These are phyloP conservation scores for Torymus auratus DNA, from an alignment of 2,888 invertebrate species.

Conservation along the genomic window DNA sequence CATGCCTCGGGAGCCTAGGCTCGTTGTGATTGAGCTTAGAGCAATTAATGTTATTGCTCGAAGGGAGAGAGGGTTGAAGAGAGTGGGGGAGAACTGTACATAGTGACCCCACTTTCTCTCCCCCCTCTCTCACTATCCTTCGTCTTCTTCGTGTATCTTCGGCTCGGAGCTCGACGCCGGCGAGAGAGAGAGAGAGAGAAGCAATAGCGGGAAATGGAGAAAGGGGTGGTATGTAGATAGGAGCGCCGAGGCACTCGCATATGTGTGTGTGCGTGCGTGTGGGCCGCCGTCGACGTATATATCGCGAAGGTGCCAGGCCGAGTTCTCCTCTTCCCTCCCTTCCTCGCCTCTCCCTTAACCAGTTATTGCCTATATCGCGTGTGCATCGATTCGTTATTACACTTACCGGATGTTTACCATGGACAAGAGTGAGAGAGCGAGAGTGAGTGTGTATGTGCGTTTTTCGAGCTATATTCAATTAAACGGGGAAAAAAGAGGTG, in stretches of 20 bases:
- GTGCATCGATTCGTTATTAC: conserved; percentile 47
- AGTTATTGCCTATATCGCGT: conserved; percentile 43
- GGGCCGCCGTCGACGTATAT: not conserved
- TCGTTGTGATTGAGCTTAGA: conserved; percentile 68
- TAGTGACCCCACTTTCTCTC: conserved; percentile 38
- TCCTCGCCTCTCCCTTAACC: conserved; percentile 3
- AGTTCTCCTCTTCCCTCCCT: not conserved
- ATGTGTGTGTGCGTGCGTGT: not conserved
- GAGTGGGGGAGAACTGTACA: conserved; percentile 54
- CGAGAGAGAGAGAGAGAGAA: conserved; percentile 5
- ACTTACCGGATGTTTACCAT: conserved; percentile 37
- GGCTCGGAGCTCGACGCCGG: conserved; percentile 22
- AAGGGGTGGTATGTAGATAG: conserved; percentile 63
- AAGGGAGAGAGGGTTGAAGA: conserved; percentile 51
- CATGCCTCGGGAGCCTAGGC: conserved; percentile 37
- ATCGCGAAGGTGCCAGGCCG: not conserved
- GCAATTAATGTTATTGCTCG: conserved; percentile 74
- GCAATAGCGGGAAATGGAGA: conserved; percentile 56
- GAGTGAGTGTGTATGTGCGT: not conserved
- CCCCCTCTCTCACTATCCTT: conserved; percentile 6
- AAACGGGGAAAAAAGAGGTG: no score
- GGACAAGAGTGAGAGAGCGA: no score
- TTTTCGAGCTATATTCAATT: not conserved
- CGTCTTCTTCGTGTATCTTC: conserved; percentile 34
- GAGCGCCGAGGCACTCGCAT: conserved; percentile 9